A percentile compares a stretch with the other conserved stretches of the same genome.
These are phyloP conservation scores for Drosophila pseudotakahashii DNA, from an alignment of 2,888 invertebrate species.

Conservation along the genomic window DNA sequence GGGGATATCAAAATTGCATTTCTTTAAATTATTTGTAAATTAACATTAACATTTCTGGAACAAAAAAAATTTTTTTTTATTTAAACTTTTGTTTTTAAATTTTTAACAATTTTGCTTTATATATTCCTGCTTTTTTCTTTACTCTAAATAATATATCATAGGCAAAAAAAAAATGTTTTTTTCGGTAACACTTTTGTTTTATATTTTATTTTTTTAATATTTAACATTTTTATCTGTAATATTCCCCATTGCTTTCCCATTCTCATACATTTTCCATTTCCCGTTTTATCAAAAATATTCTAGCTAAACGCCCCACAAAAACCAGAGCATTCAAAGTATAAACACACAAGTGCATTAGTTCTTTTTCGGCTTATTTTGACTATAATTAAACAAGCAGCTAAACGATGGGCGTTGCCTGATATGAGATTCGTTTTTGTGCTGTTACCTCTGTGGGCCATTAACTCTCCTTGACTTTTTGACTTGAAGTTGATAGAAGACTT, in stretches of 20 bases:
- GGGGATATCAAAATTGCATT: no score
- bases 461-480: constrained; percentile 18
- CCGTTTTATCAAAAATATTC: neutral
- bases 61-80: no score
- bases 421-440: constrained; percentile 8
- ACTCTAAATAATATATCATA: no score
- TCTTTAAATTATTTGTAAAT: no score
- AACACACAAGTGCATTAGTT: neutral
- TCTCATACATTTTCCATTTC: neutral
- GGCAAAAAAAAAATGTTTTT: no score
- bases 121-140: no score
- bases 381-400: constrained; percentile 18
- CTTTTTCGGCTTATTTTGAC: neutral
- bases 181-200: neutral
- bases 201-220: no score
- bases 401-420: constrained; percentile 30
- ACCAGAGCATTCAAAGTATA: neutral
- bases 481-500: constrained; percentile 28
- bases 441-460: constrained; percentile 2
- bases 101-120: no score
- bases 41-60: no score
- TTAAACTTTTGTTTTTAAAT: no score
- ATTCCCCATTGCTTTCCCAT: neutral
- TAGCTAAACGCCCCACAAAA: constrained; percentile 1
- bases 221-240: neutral